A percentile compares a stretch with the other conserved stretches of the same genome.
These are phyloP conservation scores for Manduca sexta DNA, from an alignment of 1,140 invertebrate species.

Conservation along the genomic window DNA sequence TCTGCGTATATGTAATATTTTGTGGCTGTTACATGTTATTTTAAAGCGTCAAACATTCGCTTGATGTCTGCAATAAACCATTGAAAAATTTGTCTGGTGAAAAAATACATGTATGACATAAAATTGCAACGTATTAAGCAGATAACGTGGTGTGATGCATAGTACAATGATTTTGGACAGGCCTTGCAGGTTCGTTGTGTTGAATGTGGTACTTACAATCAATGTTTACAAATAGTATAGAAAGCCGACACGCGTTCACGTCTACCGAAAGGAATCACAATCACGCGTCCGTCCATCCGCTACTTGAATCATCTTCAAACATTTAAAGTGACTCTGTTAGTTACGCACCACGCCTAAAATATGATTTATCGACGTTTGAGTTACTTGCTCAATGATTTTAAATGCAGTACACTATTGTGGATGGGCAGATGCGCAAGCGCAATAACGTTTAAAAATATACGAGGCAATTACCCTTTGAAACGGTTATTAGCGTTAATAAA, in stretches of 20 bases:
- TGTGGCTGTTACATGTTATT: too few relatives aligned
- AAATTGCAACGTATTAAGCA: too few relatives aligned
- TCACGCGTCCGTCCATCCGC: conserved; percentile 1
- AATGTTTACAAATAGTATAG: conserved; percentile 35
- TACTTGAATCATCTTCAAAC: conserved; percentile 13
- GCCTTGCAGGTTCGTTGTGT: too few relatives aligned
- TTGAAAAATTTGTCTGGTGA: too few relatives aligned
- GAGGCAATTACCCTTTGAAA: too few relatives aligned
- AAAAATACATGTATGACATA: too few relatives aligned
- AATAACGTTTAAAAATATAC: neutral
- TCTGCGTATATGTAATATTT: too few relatives aligned
- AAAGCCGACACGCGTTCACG: conserved; percentile 18
- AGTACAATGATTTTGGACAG: too few relatives aligned
- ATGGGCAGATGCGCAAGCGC: neutral
- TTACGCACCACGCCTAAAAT: neutral
- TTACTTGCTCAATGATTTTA: neutral
- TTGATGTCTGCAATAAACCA: too few relatives aligned
- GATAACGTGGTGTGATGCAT: too few relatives aligned
- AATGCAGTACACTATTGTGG: neutral
- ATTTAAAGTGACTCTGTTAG: conserved; percentile 6
- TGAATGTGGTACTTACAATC: neutral
- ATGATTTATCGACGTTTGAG: neutral
- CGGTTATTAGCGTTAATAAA: too few relatives aligned
- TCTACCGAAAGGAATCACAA: conserved; percentile 14
- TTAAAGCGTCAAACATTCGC: too few relatives aligned